These are phyloP conservation scores for Carcinoscorpius rotundicauda DNA, from an alignment of 1,140 invertebrate species.

Conservation along the genomic window DNA sequence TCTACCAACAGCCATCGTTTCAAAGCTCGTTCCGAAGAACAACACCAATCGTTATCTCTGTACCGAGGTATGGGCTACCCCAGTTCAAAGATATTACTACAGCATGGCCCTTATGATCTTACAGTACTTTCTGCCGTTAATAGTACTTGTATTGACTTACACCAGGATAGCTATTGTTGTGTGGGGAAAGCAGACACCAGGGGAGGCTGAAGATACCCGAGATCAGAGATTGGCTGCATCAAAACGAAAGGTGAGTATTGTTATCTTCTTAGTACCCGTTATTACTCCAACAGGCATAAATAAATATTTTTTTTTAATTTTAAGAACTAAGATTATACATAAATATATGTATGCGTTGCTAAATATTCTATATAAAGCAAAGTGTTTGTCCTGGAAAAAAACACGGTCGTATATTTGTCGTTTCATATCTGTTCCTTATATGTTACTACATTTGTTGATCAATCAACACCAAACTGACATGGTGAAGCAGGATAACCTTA, in stretches of 20 bases:
- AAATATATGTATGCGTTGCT: too few relatives aligned
- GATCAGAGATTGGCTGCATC: constrained; percentile 69
- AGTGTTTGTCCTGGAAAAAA: too few relatives aligned
- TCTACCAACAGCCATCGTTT: constrained; percentile 59
- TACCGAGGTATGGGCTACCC: constrained; percentile 24
- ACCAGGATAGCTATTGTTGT: constrained; percentile 69
- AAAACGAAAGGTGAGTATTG: constrained; percentile 63
- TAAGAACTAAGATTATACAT: too few relatives aligned
- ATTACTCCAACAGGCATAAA: background rate
- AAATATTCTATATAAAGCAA: too few relatives aligned
- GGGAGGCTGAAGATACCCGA: constrained; percentile 63
- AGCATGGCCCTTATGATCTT: constrained; percentile 60
- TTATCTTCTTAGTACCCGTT: too few relatives aligned
- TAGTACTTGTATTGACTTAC: constrained; percentile 72
- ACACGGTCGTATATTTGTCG: too few relatives aligned
- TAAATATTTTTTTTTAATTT: too few relatives aligned
- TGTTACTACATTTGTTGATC: too few relatives aligned
- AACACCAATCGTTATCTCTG: constrained; percentile 39
- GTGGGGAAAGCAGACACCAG: constrained; percentile 72
- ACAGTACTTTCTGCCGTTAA: constrained; percentile 73
- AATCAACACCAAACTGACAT: too few relatives aligned
- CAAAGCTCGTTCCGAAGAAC: constrained; percentile 27
- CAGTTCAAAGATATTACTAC: constrained; percentile 49
- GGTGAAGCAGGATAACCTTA: too few relatives aligned
- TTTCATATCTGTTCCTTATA: too few relatives aligned